Base-by-base conservation (phyloP, 92 coral and sea anemone species). In the Blastomussa wellsi region DNA sequence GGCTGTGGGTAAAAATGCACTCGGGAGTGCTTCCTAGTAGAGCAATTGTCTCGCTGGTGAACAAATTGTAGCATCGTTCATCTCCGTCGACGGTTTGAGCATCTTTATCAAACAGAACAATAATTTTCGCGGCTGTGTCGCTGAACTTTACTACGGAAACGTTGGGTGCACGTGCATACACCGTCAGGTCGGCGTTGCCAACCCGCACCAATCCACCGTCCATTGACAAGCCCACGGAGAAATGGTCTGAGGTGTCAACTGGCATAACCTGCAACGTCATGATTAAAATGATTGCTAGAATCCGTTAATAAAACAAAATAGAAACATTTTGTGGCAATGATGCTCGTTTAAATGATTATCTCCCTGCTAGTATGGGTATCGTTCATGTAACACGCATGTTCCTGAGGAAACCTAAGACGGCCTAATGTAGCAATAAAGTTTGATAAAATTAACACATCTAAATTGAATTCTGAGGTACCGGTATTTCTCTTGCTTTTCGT, bases 91-190 rank as follows among this genome's bases (percentile, higher is more conserved):
- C 37, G n/a, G 74, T 72, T 9, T 80, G 75, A 26, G 53, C 86
- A 4, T 86, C 86, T 20, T 73, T 74, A 81, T 80, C 47, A 24
- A 89, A 89, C 7, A 4, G 11, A 36, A 85, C 67, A 35, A 79
- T 16, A 44, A 89, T 79, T 49, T 76, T 74, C 7, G 82, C 83
- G 44, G 89, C 89, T 22, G 92, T 89, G 16, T 80, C 86, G 26
- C 85, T 71, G 76, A 89, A 89, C 31, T 72, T 64, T 0, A 85
- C 72, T 15, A n/a, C 8, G 28, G 39, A 65, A 17, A 89, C 83
- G 24, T 44, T 19, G 0, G 92, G 92, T 11, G 89, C 86, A 24
- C 52, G 39, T 6, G 78, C 92, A 44, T 33, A 79, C 16, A 80
- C 86, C 8, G 77, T 89, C 28, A 72, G 82, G 51, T 48, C 33